Percentiles rank a stretch among this genome's conserved stretches.
Conservation (phyloP, 2,797 vertebrate species). For the Geotrypetes seraphini region DNA sequence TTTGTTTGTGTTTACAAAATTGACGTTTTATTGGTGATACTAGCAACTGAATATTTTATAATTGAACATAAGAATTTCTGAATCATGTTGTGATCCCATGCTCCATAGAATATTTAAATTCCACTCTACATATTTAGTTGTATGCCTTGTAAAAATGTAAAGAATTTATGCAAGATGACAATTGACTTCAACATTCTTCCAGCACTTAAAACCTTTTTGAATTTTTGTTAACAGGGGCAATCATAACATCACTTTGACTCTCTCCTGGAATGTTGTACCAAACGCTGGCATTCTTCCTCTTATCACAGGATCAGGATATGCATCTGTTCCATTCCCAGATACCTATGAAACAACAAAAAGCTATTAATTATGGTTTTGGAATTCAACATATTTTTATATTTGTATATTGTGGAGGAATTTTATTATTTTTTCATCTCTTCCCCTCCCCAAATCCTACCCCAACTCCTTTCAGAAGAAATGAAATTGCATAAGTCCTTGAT, state of each 20-base stretch:
- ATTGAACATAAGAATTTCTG: too few relatives aligned
- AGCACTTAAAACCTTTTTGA: too few relatives aligned
- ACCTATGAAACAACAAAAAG: conserved; percentile 81
- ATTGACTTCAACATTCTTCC: too few relatives aligned
- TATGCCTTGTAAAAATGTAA: too few relatives aligned
- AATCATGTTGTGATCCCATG: too few relatives aligned
- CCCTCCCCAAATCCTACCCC: conserved; percentile 12
- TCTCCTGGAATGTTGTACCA: conserved; percentile 96
- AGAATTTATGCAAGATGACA: too few relatives aligned
- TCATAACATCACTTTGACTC: conserved; percentile 86
- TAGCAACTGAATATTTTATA: too few relatives aligned
- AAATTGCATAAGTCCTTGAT: too few relatives aligned
- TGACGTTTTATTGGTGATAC: too few relatives aligned
- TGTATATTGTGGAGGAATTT: conserved; percentile 51
- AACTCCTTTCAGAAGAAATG: conserved; percentile 1
- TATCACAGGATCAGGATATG: conserved; percentile 81
- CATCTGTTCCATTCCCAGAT: conserved; percentile 87
- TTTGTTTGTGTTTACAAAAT: too few relatives aligned
- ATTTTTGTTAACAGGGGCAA: conserved; percentile 70
- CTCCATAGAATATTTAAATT: too few relatives aligned
- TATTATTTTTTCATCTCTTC: conserved; percentile 41
- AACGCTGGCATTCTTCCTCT: conserved; percentile 94
- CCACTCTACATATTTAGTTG: too few relatives aligned
- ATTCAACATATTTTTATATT: conserved; percentile 61
- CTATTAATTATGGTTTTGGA: conserved; percentile 71